phyloP scores from a whole-genome alignment of 2,797 vertebrate genomes.

The Lithobates pipiens region DNA sequence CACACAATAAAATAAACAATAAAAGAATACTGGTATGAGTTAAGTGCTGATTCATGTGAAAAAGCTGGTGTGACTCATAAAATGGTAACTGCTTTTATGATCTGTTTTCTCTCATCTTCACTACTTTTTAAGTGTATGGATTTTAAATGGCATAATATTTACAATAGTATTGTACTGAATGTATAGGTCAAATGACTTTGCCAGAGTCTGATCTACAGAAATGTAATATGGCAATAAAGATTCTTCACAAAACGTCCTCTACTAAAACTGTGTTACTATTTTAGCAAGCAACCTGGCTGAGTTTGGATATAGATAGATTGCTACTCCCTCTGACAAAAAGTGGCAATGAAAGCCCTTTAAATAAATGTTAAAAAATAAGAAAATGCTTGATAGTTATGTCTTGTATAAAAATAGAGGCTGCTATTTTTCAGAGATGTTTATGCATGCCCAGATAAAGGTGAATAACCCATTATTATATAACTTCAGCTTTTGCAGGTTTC shows the following conservation, averaged over 20 bases:
- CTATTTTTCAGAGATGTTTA: no score
- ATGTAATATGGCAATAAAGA: neutral
- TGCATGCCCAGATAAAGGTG: no score
- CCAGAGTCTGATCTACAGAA: neutral
- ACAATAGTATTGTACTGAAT: neutral
- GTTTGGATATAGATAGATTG: neutral
- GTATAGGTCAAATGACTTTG: neutral
- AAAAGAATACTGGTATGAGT: neutral
- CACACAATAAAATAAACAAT: neutral
- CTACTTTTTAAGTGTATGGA: neutral
- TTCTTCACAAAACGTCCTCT: neutral
- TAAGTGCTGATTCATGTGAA: neutral
- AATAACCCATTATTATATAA: no score
- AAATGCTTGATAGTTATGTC: neutral
- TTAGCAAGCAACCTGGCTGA: neutral
- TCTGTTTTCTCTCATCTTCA: neutral
- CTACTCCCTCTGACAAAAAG: neutral
- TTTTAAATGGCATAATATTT: neutral
- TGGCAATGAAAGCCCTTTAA: neutral
- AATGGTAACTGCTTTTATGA: neutral
- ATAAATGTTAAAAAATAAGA: neutral
- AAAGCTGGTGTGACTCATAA: neutral
- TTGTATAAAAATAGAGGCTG: no score
- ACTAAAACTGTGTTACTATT: neutral
- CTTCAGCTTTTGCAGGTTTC: no score